Evolutionary conservation across 1,140 invertebrate genomes (phyloP).

Genomic region (Drosophila nasuta): DNA sequence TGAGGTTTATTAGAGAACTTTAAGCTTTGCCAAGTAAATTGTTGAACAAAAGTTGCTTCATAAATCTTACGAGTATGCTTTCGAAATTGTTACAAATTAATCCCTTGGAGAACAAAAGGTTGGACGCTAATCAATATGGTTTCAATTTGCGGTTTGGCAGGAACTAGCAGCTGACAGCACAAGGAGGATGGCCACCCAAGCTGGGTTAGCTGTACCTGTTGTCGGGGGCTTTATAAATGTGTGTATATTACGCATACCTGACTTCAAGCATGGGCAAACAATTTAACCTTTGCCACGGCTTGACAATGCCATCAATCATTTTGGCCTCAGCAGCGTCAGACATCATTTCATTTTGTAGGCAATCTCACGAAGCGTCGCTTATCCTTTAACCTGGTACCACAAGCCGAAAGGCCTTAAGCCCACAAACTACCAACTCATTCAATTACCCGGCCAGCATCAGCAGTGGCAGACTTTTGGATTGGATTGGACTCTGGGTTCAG

Average conservation of each 20-base stretch:
- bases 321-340: slow-evolving; percentile 21
- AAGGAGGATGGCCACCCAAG: neutral
- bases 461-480: slow-evolving; percentile 24
- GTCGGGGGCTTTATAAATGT: slow-evolving; percentile 61
- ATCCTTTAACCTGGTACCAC: slow-evolving; percentile 29
- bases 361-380: slow-evolving; percentile 38
- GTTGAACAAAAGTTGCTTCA: too few species aligned
- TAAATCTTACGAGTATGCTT: neutral
- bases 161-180: neutral
- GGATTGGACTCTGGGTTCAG: neutral
- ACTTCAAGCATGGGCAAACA: slow-evolving; percentile 49
- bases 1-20: neutral
- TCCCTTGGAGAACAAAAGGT: neutral
- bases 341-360: slow-evolving; percentile 68
- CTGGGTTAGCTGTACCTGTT: slow-evolving; percentile 66
- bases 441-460: slow-evolving; percentile 22
- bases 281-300: slow-evolving; percentile 59
- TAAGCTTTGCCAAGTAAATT: neutral
- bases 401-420: slow-evolving; percentile 4
- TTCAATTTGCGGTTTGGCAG: slow-evolving; percentile 27
- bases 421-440: slow-evolving; percentile 37
- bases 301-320: slow-evolving; percentile 57
- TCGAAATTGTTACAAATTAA: slow-evolving; percentile 6
- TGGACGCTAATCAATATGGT: slow-evolving; percentile 19
- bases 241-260: slow-evolving; percentile 31